These are phyloP conservation scores for Bettongia penicillata DNA, from an alignment of 2,113 vertebrate species.

Conservation along the genomic window DNA sequence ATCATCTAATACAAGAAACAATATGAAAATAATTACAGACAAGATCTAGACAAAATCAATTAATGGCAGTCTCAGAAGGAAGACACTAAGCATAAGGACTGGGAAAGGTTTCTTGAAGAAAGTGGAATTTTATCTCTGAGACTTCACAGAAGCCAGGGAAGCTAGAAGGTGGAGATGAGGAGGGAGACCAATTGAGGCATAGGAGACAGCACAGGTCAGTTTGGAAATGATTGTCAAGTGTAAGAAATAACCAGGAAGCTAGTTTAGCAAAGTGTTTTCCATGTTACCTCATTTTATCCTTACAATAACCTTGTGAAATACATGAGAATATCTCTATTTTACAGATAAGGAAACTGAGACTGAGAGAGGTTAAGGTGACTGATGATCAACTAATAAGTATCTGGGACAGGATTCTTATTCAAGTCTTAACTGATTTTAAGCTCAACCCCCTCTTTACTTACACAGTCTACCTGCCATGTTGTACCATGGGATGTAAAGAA, in stretches of 20 bases:
- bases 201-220: not conserved
- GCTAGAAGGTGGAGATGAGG: not conserved
- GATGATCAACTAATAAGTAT: not conserved
- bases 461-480: not conserved
- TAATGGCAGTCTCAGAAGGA: not conserved
- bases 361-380: not conserved
- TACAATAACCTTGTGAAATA: not conserved
- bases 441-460: accelerated
- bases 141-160: accelerated
- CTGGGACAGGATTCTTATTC: not conserved
- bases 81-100: not conserved
- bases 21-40: not conserved
- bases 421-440: not conserved
- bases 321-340: not conserved
- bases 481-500: not conserved
- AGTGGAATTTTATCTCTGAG: not conserved
- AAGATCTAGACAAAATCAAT: not conserved
- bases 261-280: not conserved
- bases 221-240: not conserved
- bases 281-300: not conserved
- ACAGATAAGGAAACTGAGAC: not conserved
- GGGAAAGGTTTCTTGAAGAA: not conserved
- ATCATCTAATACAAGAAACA: not conserved
- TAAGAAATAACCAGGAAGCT: not conserved
- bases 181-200: not conserved